Base-by-base conservation (phyloP, 1,140 invertebrate genomes). In the Hetaerina americana region DNA sequence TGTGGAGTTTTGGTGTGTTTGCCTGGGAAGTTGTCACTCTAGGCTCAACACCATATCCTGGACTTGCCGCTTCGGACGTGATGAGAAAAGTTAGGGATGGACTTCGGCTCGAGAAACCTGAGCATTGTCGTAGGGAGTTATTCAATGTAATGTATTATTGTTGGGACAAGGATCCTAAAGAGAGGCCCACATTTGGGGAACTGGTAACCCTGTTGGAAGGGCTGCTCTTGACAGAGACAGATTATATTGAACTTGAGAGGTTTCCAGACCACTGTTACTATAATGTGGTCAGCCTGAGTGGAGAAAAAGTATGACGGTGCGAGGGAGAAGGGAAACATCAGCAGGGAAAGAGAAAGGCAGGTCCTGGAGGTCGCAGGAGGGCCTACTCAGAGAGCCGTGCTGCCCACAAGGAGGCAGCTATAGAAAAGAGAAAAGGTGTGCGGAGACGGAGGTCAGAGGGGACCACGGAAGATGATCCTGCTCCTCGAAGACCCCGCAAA, bases 121-220 rank as follows among this genome's bases (percentile, higher is more conserved):
- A 94, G 75, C 93, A 95, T 75, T 95, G 93, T 78, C 86, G 91
- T 49, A 83, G 92, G 0, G 93, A 96, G 77, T 84, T 96, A 0
- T 96, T 95, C 80, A 95, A 95, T 76, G 93, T 95, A 66, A 95
- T 95, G 93, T 95, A 92, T 78, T 95, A 95, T 77, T 95, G 93
- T 77, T 96, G 94, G 94, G 91, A 93, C 72, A 88, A 91, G 26
- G 89, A 94, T 77, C 86, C 91, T 0, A 85, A 87, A 15, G 85
- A 90, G 40, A 80, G 93, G 70, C 93, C 93, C 0, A 85, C 88
- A 8, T 95, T 95, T 78, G 82, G 82, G 0, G 93, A 96, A 79
- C 86, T 93, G 15, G 88, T 94, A 0, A 81, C 85, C 28, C 84
- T 94, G 75, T 82, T 95, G 2, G 93, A 95, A 77, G 88, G 89